phyloP scores from a whole-genome alignment of 2,888 invertebrate genomes.

The Drosophila mimetica region DNA sequence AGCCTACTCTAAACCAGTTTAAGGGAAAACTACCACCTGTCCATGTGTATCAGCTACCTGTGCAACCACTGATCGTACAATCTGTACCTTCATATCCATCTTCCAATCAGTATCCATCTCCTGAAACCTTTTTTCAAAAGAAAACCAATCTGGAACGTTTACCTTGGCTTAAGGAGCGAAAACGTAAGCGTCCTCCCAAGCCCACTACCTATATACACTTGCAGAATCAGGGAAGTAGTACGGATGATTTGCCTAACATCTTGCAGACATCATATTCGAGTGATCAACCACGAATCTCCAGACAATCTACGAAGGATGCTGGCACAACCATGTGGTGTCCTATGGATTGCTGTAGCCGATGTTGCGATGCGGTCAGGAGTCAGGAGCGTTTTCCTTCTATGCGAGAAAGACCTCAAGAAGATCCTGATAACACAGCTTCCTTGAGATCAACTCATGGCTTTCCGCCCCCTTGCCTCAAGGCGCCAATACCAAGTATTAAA shows the following conservation, averaged over 20 bases:
- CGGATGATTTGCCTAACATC: constrained; percentile 33
- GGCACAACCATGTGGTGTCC: constrained; percentile 72
- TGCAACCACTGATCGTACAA: constrained; percentile 18
- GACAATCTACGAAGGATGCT: constrained; percentile 34
- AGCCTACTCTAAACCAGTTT: not conserved
- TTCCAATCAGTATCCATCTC: not conserved
- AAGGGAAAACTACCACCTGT: not conserved
- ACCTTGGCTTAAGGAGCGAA: constrained; percentile 17
- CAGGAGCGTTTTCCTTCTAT: not conserved
- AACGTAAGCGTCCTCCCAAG: constrained; percentile 30
- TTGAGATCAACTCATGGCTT: not conserved
- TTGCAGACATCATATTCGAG: constrained; percentile 2
- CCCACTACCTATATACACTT: constrained; percentile 6
- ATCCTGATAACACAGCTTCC: too few species aligned
- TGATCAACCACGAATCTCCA: not conserved
- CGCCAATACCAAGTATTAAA: constrained; percentile 22
- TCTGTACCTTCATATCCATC: not conserved
- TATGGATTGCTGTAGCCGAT: constrained; percentile 25
- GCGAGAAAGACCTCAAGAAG: not conserved
- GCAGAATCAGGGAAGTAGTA: constrained; percentile 23
- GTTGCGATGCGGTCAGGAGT: not conserved
- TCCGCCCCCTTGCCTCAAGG: not conserved
- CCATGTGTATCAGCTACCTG: constrained; percentile 16
- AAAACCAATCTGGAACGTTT: not conserved
- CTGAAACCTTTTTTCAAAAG: not conserved